phyloP scores from a whole-genome alignment of 2,113 vertebrate species.

The Sarotherodon lohbergeri region DNA sequence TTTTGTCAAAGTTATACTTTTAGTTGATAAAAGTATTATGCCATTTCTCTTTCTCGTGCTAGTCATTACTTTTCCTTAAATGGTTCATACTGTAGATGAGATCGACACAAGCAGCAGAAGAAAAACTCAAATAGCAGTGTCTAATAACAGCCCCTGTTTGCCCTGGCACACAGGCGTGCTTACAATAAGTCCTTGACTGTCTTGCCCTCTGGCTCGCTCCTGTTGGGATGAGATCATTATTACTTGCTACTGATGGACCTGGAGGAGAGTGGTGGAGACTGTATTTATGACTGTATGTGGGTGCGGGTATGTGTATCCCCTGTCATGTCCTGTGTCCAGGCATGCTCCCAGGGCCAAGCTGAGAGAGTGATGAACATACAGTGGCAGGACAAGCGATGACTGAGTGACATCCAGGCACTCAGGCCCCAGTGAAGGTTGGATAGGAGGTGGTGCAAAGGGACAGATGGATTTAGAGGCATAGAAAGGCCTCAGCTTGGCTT shows the following conservation, averaged over 20 bases:
- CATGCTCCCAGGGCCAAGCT: conserved; percentile 44
- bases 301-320: conserved; percentile 37
- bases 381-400: conserved; percentile 53
- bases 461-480: conserved; percentile 25
- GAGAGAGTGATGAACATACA: conserved; percentile 60
- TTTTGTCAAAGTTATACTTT: not conserved
- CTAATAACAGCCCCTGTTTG: not conserved
- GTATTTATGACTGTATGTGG: conserved; percentile 39
- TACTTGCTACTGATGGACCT: conserved; percentile 57
- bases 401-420: conserved; percentile 32
- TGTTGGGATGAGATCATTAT: conserved; percentile 67
- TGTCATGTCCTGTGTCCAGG: conserved; percentile 54
- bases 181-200: conserved; percentile 53
- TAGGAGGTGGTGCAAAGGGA: not conserved
- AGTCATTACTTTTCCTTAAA: conserved; percentile 12
- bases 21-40: not conserved
- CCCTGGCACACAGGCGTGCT: not conserved
- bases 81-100: not conserved
- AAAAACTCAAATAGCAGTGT: not conserved
- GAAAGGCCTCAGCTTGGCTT: conserved; percentile 4
- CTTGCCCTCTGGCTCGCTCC: conserved; percentile 37
- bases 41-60: not conserved
- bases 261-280: conserved; percentile 48
- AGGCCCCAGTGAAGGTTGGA: not conserved
- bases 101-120: not conserved